Evolutionary conservation across 2,888 invertebrate species (phyloP).

Genomic region (Dolichomitus sp.): DNA sequence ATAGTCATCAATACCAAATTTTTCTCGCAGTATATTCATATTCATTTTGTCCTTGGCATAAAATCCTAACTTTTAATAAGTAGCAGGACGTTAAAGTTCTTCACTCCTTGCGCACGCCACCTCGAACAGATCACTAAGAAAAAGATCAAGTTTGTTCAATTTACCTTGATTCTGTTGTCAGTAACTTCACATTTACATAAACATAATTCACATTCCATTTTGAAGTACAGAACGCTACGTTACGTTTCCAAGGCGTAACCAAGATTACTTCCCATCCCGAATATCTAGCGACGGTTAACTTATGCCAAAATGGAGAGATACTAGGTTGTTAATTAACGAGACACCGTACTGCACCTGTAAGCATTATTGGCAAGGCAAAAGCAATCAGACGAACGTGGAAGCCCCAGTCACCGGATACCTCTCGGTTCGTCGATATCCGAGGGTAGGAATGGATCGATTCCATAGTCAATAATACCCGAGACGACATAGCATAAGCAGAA

Average conservation of each 20-base stretch:
- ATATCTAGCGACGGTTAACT: not conserved
- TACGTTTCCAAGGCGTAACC: not conserved
- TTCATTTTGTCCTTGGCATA: too few species aligned
- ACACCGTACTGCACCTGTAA: conserved; percentile 3
- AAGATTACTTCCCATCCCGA: not conserved
- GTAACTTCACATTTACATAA: not conserved
- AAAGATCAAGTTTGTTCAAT: not conserved
- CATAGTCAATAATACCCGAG: conserved; percentile 51
- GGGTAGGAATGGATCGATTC: conserved; percentile 38
- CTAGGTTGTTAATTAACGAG: conserved; percentile 5
- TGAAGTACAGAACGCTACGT: not conserved
- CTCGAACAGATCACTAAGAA: too few species aligned
- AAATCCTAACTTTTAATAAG: too few species aligned
- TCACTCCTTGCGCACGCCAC: too few species aligned
- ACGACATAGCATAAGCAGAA: conserved; percentile 13
- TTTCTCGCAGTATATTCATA: too few species aligned
- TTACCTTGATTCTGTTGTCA: not conserved
- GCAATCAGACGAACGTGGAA: conserved; percentile 2
- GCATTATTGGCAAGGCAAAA: not conserved
- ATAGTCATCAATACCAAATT: too few species aligned
- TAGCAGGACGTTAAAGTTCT: too few species aligned
- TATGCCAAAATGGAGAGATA: not conserved
- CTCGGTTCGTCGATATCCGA: conserved; percentile 5
- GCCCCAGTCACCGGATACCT: conserved; percentile 30
- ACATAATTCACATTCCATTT: not conserved